A percentile compares a stretch with the other conserved stretches of the same genome.
phyloP scores from a whole-genome alignment of 2,113 vertebrate species.

The Pterocles gutturalis region DNA sequence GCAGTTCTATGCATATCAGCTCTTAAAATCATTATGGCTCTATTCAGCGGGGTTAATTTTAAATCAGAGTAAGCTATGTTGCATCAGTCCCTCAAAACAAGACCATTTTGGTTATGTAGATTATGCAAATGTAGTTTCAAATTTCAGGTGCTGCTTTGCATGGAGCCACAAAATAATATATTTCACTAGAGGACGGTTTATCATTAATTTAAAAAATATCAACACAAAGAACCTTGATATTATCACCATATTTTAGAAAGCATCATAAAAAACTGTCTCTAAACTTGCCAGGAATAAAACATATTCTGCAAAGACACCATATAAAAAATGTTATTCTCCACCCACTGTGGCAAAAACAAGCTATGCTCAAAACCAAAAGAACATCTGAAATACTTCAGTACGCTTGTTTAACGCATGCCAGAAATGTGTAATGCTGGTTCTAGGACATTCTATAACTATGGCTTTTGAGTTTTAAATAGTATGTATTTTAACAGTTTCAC shows the following conservation, averaged over 20 bases:
- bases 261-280: background rate
- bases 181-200: background rate
- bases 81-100: background rate
- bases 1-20: background rate
- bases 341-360: background rate
- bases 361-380: background rate
- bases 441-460: background rate
- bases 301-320: background rate
- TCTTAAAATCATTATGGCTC: background rate
- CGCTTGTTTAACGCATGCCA: background rate
- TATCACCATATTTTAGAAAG: background rate
- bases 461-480: background rate
- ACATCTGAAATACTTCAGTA: background rate
- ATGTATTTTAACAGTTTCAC: background rate
- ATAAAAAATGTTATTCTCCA: background rate
- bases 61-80: background rate
- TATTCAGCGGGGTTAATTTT: background rate
- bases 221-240: background rate
- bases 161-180: background rate
- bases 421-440: background rate
- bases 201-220: background rate
- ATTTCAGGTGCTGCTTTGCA: background rate
- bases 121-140: background rate
- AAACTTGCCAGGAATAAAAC: background rate
- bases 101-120: background rate